phyloP scores from a whole-genome alignment of 2,888 invertebrate species.

The Morinoia aosen region DNA sequence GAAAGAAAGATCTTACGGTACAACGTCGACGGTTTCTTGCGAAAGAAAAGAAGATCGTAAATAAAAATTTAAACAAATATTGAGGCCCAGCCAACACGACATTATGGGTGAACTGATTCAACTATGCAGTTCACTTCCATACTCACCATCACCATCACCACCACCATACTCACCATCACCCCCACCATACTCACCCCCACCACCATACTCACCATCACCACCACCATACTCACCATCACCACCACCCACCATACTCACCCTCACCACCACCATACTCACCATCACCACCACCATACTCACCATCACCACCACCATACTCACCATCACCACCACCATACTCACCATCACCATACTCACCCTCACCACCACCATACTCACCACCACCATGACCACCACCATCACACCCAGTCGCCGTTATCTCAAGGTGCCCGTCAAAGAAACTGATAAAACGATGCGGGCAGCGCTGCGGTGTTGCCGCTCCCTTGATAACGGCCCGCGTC shows the following conservation, averaged over 20 bases:
- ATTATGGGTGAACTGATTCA: no score
- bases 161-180: neutral
- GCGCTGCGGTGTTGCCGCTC: conserved; percentile 11
- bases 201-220: neutral
- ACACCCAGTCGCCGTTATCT: conserved; percentile 15
- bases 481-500: neutral
- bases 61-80: no score
- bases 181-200: neutral
- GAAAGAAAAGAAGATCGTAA: no score
- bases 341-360: neutral
- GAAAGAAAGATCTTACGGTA: no score
- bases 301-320: neutral
- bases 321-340: neutral
- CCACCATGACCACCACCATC: conserved; percentile 25
- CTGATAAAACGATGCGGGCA: conserved; percentile 46
- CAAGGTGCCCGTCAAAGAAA: conserved; percentile 43
- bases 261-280: neutral
- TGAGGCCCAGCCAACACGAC: no score
- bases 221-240: conserved; percentile 24
- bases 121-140: neutral
- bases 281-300: neutral
- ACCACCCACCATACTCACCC: neutral
- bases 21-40: no score
- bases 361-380: neutral
- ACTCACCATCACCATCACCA: no score